Base-by-base conservation (phyloP, 2,113 vertebrate genomes). In the Pachypanchax playfairii region DNA sequence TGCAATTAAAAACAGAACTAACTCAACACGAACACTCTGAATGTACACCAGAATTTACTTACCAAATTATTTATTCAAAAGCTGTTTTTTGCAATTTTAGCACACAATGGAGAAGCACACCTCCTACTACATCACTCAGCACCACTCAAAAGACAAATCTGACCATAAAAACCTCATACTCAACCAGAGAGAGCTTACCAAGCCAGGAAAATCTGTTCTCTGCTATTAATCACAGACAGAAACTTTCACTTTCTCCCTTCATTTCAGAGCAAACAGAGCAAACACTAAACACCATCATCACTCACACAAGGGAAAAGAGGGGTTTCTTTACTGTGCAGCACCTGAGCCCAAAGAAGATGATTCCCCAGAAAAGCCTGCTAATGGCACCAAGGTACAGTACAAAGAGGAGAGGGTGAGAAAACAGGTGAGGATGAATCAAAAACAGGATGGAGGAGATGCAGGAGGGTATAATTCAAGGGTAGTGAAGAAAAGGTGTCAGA, bases 351-450 rank as follows among this genome's bases (percentile, higher is more conserved):
- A 44, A 91, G 85, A 76, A 90, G 90, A 83, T 82, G 90, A 80
- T 89, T 92, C 73, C 91, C 89, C 82, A 92, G 74, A 88, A 93
- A 88, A 47, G 83, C 91, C 84, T 92, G 91, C 92, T 91, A 82
- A 87, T 83, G 82, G 73, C 61, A 65, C 77, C 73, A 58, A 74
- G 49, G 65, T 67, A 79, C 67, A 64, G 71, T 73, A 67, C 29
- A 47, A 29, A 65, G 53, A 22, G 21, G 36, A 28, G 28, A 48
- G 26, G 22, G n/a, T n/a, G 35, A 29, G 36, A 50, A 39, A 58
- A 8, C 65, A 33, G n/a, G 20, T 70, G 54, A 58, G 35, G 65
- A 49, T 52, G 47, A 62, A 59, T 62, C 9, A 61, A 70, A 73
- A 65, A 61, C 39, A 15, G 36, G 51, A 48, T 18, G n/a, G 43